Evolutionary conservation across 2,113 vertebrate genomes (phyloP).

Genomic region (Caranx melampygus): DNA sequence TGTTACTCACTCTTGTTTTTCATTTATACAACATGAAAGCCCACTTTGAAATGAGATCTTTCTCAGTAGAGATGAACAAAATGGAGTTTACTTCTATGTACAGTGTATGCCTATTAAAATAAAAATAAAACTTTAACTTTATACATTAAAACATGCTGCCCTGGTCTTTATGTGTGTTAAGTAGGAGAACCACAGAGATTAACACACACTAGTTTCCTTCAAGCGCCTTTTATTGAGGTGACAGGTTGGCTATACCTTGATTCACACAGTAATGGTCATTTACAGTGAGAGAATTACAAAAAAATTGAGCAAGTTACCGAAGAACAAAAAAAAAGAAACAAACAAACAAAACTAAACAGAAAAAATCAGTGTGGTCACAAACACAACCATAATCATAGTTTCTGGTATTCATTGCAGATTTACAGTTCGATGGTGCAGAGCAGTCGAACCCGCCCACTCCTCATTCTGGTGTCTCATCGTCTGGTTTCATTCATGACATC

Average conservation of each 20-base stretch:
- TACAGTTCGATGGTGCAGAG: slow-evolving; percentile 48
- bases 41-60: slow-evolving; percentile 68
- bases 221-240: slow-evolving; percentile 85
- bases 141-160: slow-evolving; percentile 68
- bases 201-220: slow-evolving; percentile 56
- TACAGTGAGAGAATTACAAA: slow-evolving; percentile 80
- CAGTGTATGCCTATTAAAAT: slow-evolving; percentile 80
- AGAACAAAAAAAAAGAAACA: slow-evolving; percentile 18
- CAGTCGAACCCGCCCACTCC: slow-evolving; percentile 27
- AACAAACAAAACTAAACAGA: not conserved
- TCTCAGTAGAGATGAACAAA: slow-evolving; percentile 71
- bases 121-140: slow-evolving; percentile 85
- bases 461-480: slow-evolving; percentile 29
- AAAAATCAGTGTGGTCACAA: slow-evolving; percentile 53
- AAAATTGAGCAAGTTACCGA: slow-evolving; percentile 41
- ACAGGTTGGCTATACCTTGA: slow-evolving; percentile 75
- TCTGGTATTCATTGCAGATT: slow-evolving; percentile 37
- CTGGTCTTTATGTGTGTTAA: slow-evolving; percentile 20
- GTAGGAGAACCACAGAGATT: not conserved
- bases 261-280: slow-evolving; percentile 83
- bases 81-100: slow-evolving; percentile 79
- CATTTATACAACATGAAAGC: slow-evolving; percentile 51
- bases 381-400: slow-evolving; percentile 34
- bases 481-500: not conserved
- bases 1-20: slow-evolving; percentile 42